These are phyloP conservation scores for Spinus olivaceus DNA, from an alignment of 2,797 vertebrate species.

Conservation along the genomic window DNA sequence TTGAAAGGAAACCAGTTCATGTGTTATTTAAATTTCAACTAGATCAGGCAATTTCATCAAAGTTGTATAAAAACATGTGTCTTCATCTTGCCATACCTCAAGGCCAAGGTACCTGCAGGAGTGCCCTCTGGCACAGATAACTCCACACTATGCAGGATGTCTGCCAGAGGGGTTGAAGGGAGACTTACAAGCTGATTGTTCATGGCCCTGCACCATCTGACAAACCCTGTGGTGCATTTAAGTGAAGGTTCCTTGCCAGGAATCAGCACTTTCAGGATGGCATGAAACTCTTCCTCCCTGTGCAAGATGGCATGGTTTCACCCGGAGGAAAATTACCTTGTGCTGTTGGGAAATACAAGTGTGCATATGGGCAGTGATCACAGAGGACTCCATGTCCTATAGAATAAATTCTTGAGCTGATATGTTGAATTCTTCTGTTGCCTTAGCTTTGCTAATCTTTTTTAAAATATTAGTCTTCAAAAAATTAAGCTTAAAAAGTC, in stretches of 20 bases:
- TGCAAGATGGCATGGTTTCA: not conserved
- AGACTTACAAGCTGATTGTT: not conserved
- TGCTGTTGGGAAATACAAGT: not conserved
- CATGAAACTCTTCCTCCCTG: not conserved
- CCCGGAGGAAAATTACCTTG: not conserved
- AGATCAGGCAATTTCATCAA: not conserved
- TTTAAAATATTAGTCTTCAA: not conserved
- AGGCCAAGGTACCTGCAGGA: not conserved
- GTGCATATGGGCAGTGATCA: not conserved
- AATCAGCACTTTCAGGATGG: not conserved
- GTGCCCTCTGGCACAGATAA: not conserved
- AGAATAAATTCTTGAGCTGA: not conserved
- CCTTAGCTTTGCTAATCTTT: not conserved
- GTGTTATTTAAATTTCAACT: not conserved
- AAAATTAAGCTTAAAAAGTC: not conserved
- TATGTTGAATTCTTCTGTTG: not conserved
- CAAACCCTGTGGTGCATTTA: not conserved
- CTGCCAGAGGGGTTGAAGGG: not conserved
- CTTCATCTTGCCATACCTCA: not conserved
- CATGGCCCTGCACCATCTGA: not conserved
- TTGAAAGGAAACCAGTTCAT: not conserved
- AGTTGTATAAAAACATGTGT: not conserved
- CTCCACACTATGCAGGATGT: not conserved
- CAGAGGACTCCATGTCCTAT: not conserved
- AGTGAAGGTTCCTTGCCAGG: not conserved